phyloP scores from a whole-genome alignment of 2,113 vertebrate species.

The Centropus unirufus region DNA sequence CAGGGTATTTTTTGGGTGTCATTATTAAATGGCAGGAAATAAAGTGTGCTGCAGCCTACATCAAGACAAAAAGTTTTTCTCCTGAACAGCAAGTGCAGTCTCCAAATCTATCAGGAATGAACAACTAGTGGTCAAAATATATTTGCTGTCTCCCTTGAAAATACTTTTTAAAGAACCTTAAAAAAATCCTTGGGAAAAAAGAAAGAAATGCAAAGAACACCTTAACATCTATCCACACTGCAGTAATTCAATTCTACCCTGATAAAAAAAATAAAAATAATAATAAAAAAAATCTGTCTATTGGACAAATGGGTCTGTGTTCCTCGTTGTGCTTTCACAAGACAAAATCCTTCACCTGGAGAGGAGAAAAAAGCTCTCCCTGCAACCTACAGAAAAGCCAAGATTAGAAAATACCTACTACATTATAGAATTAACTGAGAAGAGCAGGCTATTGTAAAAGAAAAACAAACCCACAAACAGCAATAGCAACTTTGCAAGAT shows the following conservation, averaged over 20 bases:
- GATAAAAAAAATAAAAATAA: background rate
- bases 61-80: background rate
- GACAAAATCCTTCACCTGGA: background rate
- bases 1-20: background rate
- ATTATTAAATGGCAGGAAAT: background rate
- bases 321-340: background rate
- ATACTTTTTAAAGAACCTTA: background rate
- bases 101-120: background rate
- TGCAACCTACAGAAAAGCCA: background rate
- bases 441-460: background rate
- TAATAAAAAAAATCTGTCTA: background rate
- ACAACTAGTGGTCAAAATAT: background rate
- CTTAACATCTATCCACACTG: background rate
- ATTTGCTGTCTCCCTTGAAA: background rate
- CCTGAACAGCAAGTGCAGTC: background rate
- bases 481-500: background rate
- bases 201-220: background rate
- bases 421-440: background rate
- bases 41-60: background rate
- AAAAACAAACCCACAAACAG: background rate
- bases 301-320: background rate
- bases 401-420: background rate
- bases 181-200: too few species aligned
- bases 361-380: background rate
- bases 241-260: background rate